Conservation (phyloP, 2,888 invertebrate species). For the Rhagium mordax region DNA sequence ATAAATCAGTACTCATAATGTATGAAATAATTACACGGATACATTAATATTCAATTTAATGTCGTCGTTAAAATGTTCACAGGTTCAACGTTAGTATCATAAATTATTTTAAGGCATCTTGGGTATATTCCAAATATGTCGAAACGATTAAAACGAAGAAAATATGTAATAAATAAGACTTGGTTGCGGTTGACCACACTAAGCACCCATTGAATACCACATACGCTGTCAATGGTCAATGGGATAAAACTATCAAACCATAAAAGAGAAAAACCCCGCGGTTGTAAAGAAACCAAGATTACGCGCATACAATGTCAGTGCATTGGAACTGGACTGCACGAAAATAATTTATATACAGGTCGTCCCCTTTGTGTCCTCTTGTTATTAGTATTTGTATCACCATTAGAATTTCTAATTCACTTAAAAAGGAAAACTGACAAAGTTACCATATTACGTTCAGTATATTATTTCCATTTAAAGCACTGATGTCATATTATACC, state of each 20-base stretch:
- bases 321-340: conserved; percentile 24
- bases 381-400: not conserved
- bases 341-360: conserved; percentile 28
- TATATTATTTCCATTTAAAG: not conserved
- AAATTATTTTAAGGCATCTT: conserved; percentile 46
- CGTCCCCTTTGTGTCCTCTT: not conserved
- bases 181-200: conserved; percentile 55
- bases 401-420: not conserved
- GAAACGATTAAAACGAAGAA: conserved; percentile 54
- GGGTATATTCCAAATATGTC: conserved; percentile 54
- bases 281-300: conserved; percentile 49
- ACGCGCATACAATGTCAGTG: conserved; percentile 41
- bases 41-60: conserved; percentile 40
- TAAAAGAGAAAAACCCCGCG: conserved; percentile 44
- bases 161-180: conserved; percentile 55
- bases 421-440: not conserved
- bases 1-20: conserved; percentile 28
- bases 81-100: conserved; percentile 40
- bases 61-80: conserved; percentile 42
- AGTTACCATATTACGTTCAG: not conserved
- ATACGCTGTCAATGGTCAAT: conserved; percentile 53
- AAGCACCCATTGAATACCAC: conserved; percentile 55
- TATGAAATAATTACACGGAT: conserved; percentile 34
- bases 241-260: conserved; percentile 52
- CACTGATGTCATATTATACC: too few species aligned